These are phyloP conservation scores for Argentina silus DNA, from an alignment of 2,797 vertebrate genomes.

Conservation along the genomic window DNA sequence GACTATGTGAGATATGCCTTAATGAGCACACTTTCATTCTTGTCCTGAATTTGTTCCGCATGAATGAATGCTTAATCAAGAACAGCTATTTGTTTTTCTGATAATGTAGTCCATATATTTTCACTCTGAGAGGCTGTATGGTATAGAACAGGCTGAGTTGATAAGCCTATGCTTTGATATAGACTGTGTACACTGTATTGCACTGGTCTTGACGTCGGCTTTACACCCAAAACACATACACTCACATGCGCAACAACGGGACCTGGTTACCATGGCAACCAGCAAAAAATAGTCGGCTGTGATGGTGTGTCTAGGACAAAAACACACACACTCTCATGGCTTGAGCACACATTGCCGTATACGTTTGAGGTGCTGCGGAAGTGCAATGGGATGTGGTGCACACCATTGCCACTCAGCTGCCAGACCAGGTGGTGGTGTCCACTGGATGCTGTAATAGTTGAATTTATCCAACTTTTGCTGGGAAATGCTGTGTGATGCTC, in stretches of 20 bases:
- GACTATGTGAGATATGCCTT: constrained; percentile 21
- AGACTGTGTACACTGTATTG: neutral
- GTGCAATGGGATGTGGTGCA: no score
- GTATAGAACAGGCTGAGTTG: neutral
- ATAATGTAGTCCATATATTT: neutral
- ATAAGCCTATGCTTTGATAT: neutral
- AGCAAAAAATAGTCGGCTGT: constrained; percentile 14
- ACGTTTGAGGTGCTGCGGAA: no score
- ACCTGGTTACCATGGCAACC: constrained; percentile 53
- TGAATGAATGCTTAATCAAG: constrained; percentile 4
- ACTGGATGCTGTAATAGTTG: no score
- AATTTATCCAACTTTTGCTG: no score
- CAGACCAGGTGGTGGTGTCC: no score
- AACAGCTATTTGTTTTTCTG: neutral
- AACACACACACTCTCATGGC: neutral
- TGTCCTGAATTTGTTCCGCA: constrained; percentile 5
- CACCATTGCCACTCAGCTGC: no score
- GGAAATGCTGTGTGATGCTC: no score
- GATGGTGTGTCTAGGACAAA: constrained; percentile 1
- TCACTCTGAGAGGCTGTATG: neutral
- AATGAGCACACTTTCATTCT: neutral
- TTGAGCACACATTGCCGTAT: neutral
- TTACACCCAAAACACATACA: constrained; percentile 24
- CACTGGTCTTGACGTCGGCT: neutral
- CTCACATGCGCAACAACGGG: constrained; percentile 13